Evolutionary conservation across 2,888 invertebrate species (phyloP), one percentile per base, ranked within the genome.

Genomic region (Pyrrhia umbra): DNA sequence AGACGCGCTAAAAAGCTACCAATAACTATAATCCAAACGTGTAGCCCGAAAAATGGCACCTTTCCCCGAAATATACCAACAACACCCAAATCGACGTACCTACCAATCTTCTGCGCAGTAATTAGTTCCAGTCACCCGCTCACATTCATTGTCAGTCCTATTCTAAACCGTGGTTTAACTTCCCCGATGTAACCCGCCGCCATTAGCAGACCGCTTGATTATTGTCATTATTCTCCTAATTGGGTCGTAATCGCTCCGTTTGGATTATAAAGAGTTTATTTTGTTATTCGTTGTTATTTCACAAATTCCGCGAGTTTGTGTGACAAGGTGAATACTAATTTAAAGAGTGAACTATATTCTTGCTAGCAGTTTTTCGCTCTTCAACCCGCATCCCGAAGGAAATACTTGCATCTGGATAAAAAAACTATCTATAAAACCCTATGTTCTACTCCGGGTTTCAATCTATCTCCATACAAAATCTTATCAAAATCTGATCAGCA

Each of bases 121-220:
- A 73, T 73, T 73, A 76, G 77, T 76, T 72, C 59, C 72, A 72
- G 66, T 50, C 55, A 54, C 59, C 46, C 39, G 52, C 57, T 6
- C n/a, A 43, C 42, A 64, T 72, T 72, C 71, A 10, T 25, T 42
- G 16, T 52, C 75, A 39, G 40, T 51, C 39, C 51, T 23, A 56
- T 45, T 70, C 60, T 37, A 25, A 46, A 46, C 45, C 54, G 57
- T 34, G 64, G 51, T 20, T 40, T 34, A 70, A 72, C 72, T 71
- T 71, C 39, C 51, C 20, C 60, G 52, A 54, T 57, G 49, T 56
- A 45, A 70, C 49, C 64, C 70, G 2, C 46, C n/a, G 21, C 30
- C 39, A 47, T 74, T 54, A 43, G 34, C 51, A 47, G 50, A 30
- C 10, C 21, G 40, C 18, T 13, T 72, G 49, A 51, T 63, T 46